Base-by-base conservation (phyloP, 2,797 vertebrate species). In the Holocentrus rufus region DNA sequence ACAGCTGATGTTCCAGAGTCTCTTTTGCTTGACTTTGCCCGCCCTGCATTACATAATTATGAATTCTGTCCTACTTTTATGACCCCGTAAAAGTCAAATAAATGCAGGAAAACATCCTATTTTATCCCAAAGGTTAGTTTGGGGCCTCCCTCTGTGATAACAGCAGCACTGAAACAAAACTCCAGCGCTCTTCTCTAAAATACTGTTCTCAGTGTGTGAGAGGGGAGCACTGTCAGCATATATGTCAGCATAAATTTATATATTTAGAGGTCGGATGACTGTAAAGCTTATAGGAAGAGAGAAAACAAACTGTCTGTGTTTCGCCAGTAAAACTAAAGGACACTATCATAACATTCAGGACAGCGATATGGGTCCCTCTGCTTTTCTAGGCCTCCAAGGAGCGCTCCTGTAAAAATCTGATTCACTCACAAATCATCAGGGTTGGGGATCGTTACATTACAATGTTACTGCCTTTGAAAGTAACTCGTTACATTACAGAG, bases 41-140 rank as follows among this genome's bases (percentile, higher is more conserved):
- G 59, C 52, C 64, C 74, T 22, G 70, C 17, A 57, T 79, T 67
- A 30, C 54, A 64, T 65, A 69, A 71, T 75, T 79, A 50, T 79
- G 55, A 77, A 85, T 64, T 76, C 58, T 23, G 47, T n/a, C 65
- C 58, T 34, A 65, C 64, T 83, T 87, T 82, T 62, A 77, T 69
- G 56, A 80, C 49, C 65, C 55, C 61, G 73, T 86, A 79, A 82
- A 88, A 73, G 77, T 85, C 74, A 81, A 81, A 77, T 73, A 50
- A 78, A 89, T 65, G 17, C 6, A 34, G 61, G 39, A 63, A 79
- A 66, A 34, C 22, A 47, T 30, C 70, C 60, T 72, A 36, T 69
- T 80, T 67, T 36, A 68, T 69, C 49, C 61, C 58, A 15, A 71
- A 75, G 52, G 82, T 60, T 56, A 73, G 49, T 57, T 58, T 2